Conservation (phyloP, 2,113 vertebrate species). For the Oceanodroma tethys region DNA sequence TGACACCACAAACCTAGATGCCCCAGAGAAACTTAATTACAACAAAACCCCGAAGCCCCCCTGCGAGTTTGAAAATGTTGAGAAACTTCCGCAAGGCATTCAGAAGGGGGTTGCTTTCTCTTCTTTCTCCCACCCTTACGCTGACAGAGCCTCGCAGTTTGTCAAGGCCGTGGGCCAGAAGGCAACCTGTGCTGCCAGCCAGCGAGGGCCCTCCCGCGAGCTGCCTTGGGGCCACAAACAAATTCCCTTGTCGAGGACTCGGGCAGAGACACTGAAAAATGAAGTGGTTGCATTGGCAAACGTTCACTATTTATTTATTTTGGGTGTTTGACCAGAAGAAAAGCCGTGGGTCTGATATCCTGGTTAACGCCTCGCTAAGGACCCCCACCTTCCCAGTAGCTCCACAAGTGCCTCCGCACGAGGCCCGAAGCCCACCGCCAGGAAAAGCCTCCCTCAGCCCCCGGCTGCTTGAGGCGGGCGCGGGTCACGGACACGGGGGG, state of each 20-base stretch:
- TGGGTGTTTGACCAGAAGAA: not conserved
- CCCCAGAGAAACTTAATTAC: not conserved
- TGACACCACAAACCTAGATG: not conserved
- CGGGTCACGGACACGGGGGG: rapidly evolving
- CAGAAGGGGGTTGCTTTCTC: not conserved
- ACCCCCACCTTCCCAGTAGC: not conserved
- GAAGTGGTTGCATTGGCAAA: not conserved
- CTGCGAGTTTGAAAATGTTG: not conserved
- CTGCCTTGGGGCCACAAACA: rapidly evolving
- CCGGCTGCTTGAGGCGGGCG: rapidly evolving
- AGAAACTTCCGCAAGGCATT: rapidly evolving
- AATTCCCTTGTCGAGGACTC: not conserved
- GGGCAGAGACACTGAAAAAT: not conserved
- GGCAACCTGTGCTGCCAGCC: not conserved
- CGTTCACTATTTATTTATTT: not conserved
- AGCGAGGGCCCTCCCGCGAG: rapidly evolving
- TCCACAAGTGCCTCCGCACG: not conserved
- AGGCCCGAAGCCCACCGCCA: not conserved
- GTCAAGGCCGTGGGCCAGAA: not conserved
- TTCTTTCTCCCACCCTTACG: rapidly evolving
- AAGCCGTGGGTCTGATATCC: not conserved
- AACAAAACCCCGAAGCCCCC: rapidly evolving
- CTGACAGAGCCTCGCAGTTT: not conserved
- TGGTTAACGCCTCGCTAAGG: rapidly evolving
- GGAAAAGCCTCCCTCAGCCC: not conserved